Percentiles rank a stretch among this genome's conserved stretches.
Conservation (phyloP, 2,113 vertebrate genomes). For the Callionymus lyra region DNA sequence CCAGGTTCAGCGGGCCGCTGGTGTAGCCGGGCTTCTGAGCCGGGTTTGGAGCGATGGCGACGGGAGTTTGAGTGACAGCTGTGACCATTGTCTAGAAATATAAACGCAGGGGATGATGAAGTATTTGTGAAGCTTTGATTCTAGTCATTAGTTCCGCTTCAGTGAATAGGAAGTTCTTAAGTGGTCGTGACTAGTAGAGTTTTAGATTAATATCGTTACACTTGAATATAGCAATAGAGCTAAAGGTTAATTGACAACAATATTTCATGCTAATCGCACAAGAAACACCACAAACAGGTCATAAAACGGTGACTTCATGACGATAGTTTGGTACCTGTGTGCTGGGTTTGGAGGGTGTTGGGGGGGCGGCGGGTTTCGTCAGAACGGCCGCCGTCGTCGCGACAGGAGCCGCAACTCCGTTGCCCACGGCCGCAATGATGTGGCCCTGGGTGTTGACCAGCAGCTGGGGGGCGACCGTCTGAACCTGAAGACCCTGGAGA, state of each 20-base stretch:
- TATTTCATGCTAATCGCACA: no score
- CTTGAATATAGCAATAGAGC: no score
- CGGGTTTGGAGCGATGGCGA: slow-evolving; percentile 75
- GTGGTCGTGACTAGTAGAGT: no score
- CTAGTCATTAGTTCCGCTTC: no score
- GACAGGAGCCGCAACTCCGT: slow-evolving; percentile 59
- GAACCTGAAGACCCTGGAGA: slow-evolving; percentile 79
- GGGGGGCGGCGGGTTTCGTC: slow-evolving; percentile 67
- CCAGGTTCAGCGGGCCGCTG: slow-evolving; percentile 71
- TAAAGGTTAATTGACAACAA: no score
- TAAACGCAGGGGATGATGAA: slow-evolving; percentile 34
- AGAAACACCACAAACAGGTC: not conserved
- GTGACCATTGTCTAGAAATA: slow-evolving; percentile 27
- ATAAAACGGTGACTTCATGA: not conserved
- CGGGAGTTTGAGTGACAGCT: slow-evolving; percentile 66
- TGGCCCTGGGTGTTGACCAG: slow-evolving; percentile 89
- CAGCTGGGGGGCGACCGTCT: slow-evolving; percentile 84
- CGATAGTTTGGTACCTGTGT: slow-evolving; percentile 58
- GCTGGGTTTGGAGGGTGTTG: slow-evolving; percentile 64
- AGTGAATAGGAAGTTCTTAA: no score
- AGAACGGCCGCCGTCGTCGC: slow-evolving; percentile 65
- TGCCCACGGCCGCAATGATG: slow-evolving; percentile 83
- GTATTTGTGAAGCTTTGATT: no score
- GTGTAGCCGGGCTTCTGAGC: slow-evolving; percentile 54
- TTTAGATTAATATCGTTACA: no score